Evolutionary conservation across 2,113 vertebrate genomes (phyloP), one percentile per base, ranked within the genome.

Genomic region (Syngnathus floridae): DNA sequence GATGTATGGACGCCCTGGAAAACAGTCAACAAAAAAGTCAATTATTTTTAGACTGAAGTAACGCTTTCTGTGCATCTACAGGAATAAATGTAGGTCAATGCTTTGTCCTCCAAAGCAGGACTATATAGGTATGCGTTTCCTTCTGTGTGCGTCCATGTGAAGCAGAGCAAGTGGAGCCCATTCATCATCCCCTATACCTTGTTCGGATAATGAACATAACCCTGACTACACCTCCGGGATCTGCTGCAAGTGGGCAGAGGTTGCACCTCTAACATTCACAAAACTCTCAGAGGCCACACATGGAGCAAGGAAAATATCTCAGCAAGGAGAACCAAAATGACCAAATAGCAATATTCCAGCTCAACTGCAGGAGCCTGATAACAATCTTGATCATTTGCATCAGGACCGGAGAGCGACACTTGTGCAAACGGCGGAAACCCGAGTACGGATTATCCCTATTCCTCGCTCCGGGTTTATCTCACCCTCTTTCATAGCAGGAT

Each of bases 101-200:
- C 21, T 13, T 26, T 16, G 40, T 17, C 40, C 59, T 61, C 59
- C 59, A 61, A 61, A 61, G 58, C 21, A 37, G 43, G 17, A 36
- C 22, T 37, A 48, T 38, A 5, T 21, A 7, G 17, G 19, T 7
- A 13, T 49, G 45, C 9, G 5, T 64, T 48, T 64, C 8, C 17
- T 35, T 46, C 22, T 46, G 22, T 40, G 48, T 31, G 37, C 48
- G 6, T n/a, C 17, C 57, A 19, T 73, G 70, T 67, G 55, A 43
- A 72, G 64, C 57, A 56, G 45, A 67, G 65, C 49, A 40, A 71
- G 60, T 64, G 37, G 46, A 71, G 48, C 64, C 61, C 83, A 73
- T 85, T 77, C 55, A 77, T 85, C 80, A 77, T 82, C 66, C 64
- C 60, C 16, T 70, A 68, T 82, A 57, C 69, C 48, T 35, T 43